Percentiles rank a stretch among this genome's conserved stretches.
Evolutionary conservation across 2,797 vertebrate species (phyloP).

Genomic region (Hirundo rustica): DNA sequence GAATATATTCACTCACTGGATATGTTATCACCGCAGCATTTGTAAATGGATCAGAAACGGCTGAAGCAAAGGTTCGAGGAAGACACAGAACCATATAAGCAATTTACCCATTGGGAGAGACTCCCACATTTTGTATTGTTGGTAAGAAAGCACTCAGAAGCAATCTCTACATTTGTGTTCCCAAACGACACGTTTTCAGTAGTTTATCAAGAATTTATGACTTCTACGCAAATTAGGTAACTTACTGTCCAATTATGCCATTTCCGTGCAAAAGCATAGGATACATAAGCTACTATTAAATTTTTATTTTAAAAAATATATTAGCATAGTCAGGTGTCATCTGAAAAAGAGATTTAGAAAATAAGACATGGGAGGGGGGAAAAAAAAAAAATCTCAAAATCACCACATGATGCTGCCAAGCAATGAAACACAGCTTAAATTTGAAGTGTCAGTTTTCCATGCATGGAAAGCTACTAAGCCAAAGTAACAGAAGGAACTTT

Average conservation of each 20-base stretch:
- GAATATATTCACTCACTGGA: not conserved
- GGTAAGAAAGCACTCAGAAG: not conserved
- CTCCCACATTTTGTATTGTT: not conserved
- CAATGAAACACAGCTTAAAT: not conserved
- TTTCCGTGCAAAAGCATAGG: not conserved
- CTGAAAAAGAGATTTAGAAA: not conserved
- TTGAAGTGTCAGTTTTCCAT: not conserved
- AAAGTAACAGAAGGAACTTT: not conserved
- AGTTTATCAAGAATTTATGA: not conserved
- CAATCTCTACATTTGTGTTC: not conserved
- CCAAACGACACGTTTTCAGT: not conserved
- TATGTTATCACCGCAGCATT: not conserved
- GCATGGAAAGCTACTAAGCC: not conserved
- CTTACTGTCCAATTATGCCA: not conserved
- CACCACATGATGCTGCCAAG: not conserved
- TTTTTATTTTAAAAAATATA: not conserved
- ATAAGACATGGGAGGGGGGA: too few species aligned
- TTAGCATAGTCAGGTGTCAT: not conserved
- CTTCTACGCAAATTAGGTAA: not conserved
- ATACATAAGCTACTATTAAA: not conserved
- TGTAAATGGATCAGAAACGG: not conserved
- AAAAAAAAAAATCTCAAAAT: not conserved
- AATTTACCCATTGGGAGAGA: not conserved
- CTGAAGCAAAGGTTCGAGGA: not conserved
- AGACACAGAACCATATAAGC: accelerated